Evolutionary conservation across 1,140 invertebrate genomes (phyloP).

Genomic region (Sycophila sp.): DNA sequence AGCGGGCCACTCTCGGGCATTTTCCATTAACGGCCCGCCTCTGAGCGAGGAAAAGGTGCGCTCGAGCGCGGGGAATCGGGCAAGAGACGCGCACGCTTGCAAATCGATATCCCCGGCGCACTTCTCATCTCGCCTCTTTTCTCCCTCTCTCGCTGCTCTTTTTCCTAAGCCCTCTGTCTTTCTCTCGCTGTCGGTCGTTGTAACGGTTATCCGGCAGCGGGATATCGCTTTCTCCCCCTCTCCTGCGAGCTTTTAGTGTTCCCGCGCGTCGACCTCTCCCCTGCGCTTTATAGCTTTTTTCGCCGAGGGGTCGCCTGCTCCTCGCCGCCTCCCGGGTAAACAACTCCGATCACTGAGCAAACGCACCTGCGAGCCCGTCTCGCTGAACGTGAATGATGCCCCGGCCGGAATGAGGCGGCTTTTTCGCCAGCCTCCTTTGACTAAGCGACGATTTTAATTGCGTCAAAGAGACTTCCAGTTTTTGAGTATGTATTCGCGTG

Average conservation of each 20-base stretch:
- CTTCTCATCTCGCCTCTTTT: not conserved
- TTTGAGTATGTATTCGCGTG: too few relatives aligned
- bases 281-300: not conserved
- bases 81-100: not conserved
- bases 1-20: not conserved
- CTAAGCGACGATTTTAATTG: too few relatives aligned
- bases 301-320: too few relatives aligned
- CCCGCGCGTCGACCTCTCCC: too few relatives aligned
- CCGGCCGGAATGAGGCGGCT: too few relatives aligned
- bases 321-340: too few relatives aligned
- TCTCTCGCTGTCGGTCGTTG: not conserved
- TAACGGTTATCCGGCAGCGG: not conserved
- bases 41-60: not conserved
- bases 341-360: too few relatives aligned
- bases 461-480: too few relatives aligned
- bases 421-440: too few relatives aligned
- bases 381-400: too few relatives aligned
- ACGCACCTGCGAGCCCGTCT: too few relatives aligned
- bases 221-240: conserved; percentile 6
- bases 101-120: conserved; percentile 2
- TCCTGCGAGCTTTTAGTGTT: too few relatives aligned
- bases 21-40: conserved; percentile 16
- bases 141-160: not conserved
- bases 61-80: not conserved
- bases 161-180: not conserved